These are phyloP conservation scores for Kryptopterus vitreolus DNA, from an alignment of 2,797 vertebrate species.

Conservation along the genomic window DNA sequence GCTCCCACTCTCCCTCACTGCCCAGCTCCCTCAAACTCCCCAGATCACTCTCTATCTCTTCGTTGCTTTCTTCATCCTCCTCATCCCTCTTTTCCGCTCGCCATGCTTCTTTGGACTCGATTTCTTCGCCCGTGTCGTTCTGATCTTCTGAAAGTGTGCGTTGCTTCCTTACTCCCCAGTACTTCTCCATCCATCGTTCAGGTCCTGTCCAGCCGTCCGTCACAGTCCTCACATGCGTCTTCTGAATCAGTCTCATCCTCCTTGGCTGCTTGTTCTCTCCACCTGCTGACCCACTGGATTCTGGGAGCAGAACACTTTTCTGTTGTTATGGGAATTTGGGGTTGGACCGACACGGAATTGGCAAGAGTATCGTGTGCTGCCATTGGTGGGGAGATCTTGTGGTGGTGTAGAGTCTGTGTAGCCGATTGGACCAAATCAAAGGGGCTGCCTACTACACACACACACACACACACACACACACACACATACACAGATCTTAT, in stretches of 20 bases:
- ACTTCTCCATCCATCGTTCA: slow-evolving; percentile 36
- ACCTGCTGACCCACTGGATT: slow-evolving; percentile 75
- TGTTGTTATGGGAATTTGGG: not conserved
- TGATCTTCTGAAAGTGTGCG: not conserved
- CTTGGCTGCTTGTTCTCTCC: slow-evolving; percentile 70
- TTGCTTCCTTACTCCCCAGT: slow-evolving; percentile 11
- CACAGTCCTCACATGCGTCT: not conserved
- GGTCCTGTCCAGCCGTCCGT: not conserved
- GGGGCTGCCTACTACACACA: slow-evolving; percentile 44
- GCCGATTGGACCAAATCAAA: slow-evolving; percentile 32
- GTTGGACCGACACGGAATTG: not conserved
- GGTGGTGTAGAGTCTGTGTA: slow-evolving; percentile 16
- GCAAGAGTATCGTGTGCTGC: not conserved
- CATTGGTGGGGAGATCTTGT: slow-evolving; percentile 10
- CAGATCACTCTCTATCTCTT: slow-evolving; percentile 48
- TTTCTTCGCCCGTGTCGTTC: not conserved
- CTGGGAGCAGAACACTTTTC: slow-evolving; percentile 37
- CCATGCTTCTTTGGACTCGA: not conserved
- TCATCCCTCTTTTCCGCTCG: not conserved
- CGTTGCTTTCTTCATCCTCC: slow-evolving; percentile 12
- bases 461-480: slow-evolving; percentile 26
- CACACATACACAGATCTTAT: not conserved
- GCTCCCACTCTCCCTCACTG: slow-evolving; percentile 50
- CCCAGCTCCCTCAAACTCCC: slow-evolving; percentile 48
- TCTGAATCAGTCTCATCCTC: slow-evolving; percentile 63